These are phyloP conservation scores for Daboia siamensis DNA, from an alignment of 2,113 vertebrate species.

Conservation along the genomic window DNA sequence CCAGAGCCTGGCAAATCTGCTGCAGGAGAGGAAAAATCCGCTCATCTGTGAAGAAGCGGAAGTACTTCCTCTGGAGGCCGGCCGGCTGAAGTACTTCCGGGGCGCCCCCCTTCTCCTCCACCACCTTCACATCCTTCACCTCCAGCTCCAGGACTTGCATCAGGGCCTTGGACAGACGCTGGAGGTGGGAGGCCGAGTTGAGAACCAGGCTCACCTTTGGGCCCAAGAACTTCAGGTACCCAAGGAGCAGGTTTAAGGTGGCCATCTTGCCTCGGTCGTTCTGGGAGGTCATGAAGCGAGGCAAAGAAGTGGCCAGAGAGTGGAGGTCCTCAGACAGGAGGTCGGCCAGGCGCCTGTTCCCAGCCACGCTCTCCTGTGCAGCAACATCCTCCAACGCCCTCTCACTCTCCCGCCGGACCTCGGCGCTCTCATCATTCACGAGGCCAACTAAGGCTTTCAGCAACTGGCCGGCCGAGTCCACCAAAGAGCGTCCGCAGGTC, in stretches of 20 bases:
- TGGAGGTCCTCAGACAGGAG: constrained; percentile 89
- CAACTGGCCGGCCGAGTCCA: constrained; percentile 72
- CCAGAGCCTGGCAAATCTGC: constrained; percentile 84
- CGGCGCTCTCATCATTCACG: constrained; percentile 78
- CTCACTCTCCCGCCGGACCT: constrained; percentile 73
- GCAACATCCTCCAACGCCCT: constrained; percentile 68
- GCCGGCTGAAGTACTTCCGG: constrained; percentile 2
- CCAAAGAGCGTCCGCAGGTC: constrained; percentile 76
- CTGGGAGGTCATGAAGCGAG: constrained; percentile 86
- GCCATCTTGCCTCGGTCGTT: constrained; percentile 85
- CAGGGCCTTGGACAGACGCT: constrained; percentile 86
- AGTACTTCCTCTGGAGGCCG: constrained; percentile 71
- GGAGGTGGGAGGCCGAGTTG: constrained; percentile 80
- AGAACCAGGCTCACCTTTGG: constrained; percentile 77
- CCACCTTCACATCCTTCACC: constrained; percentile 79
- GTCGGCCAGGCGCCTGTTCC: constrained; percentile 74
- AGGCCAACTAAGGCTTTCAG: constrained; percentile 85
- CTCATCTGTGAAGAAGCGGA: constrained; percentile 87
- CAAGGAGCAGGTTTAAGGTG: constrained; percentile 80
- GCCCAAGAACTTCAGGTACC: constrained; percentile 89
- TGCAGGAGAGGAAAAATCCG: constrained; percentile 76
- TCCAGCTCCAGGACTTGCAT: constrained; percentile 91
- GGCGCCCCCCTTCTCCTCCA: constrained; percentile 75
- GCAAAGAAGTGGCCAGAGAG: constrained; percentile 81
- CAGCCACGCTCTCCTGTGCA: constrained; percentile 60